Percentiles rank a stretch among this genome's conserved stretches.
phyloP scores from a whole-genome alignment of 1,140 invertebrate species.

The Drosophila tsacasi region DNA sequence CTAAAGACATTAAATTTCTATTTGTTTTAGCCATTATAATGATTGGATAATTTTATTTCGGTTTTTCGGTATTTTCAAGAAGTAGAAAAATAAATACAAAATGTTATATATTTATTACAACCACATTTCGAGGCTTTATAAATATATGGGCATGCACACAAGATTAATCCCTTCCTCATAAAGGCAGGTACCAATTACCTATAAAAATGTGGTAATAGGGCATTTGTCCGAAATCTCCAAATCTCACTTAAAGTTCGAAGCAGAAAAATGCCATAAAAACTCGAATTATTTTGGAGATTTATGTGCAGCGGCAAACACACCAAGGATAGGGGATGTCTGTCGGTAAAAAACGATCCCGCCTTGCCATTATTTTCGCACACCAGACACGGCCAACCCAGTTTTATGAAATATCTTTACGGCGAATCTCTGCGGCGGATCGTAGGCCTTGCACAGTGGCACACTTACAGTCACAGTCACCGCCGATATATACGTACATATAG shows the following conservation, averaged over 20 bases:
- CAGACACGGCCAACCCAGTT: conserved; percentile 50
- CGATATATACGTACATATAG: neutral
- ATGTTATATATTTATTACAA: neutral
- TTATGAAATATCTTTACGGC: conserved; percentile 33
- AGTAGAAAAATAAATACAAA: no score
- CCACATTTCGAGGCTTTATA: neutral
- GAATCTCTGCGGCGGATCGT: conserved; percentile 48
- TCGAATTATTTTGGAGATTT: conserved; percentile 28
- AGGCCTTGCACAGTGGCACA: conserved; percentile 66
- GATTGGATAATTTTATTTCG: neutral
- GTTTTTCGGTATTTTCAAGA: neutral
- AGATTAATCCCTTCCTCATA: conserved; percentile 8
- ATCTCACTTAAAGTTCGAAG: conserved; percentile 11
- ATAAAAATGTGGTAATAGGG: conserved; percentile 11
- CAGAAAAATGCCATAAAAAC: conserved; percentile 5
- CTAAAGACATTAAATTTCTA: neutral
- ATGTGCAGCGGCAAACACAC: conserved; percentile 2
- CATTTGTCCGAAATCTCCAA: conserved; percentile 10
- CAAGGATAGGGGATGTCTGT: conserved; percentile 36
- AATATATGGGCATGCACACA: neutral
- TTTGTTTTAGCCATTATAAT: conserved; percentile 7
- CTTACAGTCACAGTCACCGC: conserved; percentile 36
- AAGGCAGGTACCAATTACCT: conserved; percentile 6
- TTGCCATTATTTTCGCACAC: conserved; percentile 33
- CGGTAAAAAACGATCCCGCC: conserved; percentile 35